Conservation (phyloP, 2,113 vertebrate genomes). For the Hippotragus niger region DNA sequence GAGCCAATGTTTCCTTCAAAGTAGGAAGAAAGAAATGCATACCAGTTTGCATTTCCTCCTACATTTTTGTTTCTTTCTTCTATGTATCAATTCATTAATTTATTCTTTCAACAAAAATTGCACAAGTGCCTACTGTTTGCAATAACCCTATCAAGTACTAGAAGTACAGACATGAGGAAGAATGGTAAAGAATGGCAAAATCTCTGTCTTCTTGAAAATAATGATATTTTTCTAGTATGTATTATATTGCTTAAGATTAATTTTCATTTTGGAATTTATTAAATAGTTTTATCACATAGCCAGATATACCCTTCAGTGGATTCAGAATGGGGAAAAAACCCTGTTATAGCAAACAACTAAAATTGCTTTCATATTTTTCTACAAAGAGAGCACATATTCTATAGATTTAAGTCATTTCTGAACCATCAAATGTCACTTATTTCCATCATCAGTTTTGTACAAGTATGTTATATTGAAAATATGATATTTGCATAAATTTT, state of each 20-base stretch:
- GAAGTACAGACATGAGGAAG: background rate
- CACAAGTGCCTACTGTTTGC: background rate
- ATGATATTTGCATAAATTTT: background rate
- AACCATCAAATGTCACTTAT: background rate
- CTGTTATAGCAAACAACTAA: background rate
- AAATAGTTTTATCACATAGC: background rate
- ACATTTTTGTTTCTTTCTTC: background rate
- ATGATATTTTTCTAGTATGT: background rate
- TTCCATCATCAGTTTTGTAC: background rate
- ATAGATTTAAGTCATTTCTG: background rate
- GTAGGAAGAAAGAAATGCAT: background rate
- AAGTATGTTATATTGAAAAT: background rate
- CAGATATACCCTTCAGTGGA: background rate
- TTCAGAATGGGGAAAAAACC: background rate
- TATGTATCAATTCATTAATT: background rate
- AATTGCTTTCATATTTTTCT: background rate
- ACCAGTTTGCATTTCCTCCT: background rate
- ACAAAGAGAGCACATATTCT: background rate
- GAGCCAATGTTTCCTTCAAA: background rate
- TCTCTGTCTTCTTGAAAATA: background rate
- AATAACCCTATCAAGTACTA: background rate
- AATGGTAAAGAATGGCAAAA: background rate
- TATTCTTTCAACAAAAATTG: background rate
- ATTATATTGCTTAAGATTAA: background rate
- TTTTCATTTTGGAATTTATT: slow-evolving; percentile 2